Percentiles rank a stretch among this genome's conserved stretches.
phyloP scores from a whole-genome alignment of 2,888 invertebrate species.

The Penaeus monodon region DNA sequence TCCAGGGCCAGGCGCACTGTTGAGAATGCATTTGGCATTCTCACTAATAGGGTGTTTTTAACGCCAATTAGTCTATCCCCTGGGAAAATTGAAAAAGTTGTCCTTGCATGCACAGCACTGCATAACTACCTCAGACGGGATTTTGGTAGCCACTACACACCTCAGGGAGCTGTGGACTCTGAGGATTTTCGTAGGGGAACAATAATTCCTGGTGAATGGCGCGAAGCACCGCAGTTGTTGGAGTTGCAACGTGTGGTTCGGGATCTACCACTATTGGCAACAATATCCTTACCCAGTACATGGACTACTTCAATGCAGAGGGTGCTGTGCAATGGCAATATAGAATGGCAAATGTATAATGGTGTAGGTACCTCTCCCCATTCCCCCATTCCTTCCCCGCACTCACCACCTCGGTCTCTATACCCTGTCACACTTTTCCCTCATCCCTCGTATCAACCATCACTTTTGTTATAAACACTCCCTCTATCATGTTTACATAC shows the following conservation, averaged over 20 bases:
- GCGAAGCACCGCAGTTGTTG: constrained; percentile 25
- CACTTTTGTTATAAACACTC: constrained; percentile 22
- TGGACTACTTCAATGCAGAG: constrained; percentile 30
- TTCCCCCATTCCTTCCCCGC: constrained; percentile 2
- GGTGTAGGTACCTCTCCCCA: constrained; percentile 18
- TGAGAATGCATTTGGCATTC: no score
- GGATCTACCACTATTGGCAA: constrained; percentile 28
- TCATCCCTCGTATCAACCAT: constrained; percentile 28
- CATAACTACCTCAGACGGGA: no score
- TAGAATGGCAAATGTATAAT: no score
- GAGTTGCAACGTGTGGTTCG: constrained; percentile 14
- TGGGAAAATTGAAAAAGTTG: no score
- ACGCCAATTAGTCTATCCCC: no score
- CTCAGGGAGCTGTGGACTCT: constrained; percentile 23
- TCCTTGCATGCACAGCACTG: no score
- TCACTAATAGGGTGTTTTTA: no score
- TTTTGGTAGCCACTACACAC: constrained; percentile 32
- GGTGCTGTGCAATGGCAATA: constrained; percentile 32
- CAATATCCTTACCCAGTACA: constrained; percentile 22
- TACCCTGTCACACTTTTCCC: constrained; percentile 29
- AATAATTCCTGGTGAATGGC: constrained; percentile 30
- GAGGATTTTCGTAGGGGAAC: constrained; percentile 27
- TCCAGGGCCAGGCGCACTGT: no score
- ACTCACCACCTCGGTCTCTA: constrained; percentile 22
- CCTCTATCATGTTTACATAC: constrained; percentile 26